Conservation (phyloP, 2,888 invertebrate genomes). For the Zhengitettix transpicula region DNA sequence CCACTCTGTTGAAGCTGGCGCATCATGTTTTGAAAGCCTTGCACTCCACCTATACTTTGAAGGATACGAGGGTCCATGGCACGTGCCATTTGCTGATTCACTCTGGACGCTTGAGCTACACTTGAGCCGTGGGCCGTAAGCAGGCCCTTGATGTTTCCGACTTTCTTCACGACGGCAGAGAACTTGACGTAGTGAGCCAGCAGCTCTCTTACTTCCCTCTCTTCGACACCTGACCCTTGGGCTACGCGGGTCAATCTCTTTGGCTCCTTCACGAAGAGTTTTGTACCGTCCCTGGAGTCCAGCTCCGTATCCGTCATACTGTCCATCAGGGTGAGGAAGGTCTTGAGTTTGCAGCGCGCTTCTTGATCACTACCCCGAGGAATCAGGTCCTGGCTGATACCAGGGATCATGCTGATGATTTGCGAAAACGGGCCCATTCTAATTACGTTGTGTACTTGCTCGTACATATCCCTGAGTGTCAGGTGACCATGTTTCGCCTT, state of each 20-base stretch:
- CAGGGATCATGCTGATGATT: constrained; percentile 99
- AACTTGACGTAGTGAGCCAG: constrained; percentile 98
- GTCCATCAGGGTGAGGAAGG: constrained; percentile 99
- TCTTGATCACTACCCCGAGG: constrained; percentile 98
- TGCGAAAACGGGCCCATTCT: constrained; percentile 99
- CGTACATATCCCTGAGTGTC: constrained; percentile 97
- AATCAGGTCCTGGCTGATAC: constrained; percentile 95
- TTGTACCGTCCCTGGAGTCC: constrained; percentile 89
- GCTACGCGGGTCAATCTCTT: constrained; percentile 72
- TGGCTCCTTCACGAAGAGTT: constrained; percentile 84
- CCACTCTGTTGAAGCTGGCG: constrained; percentile 58
- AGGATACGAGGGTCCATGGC: constrained; percentile 99
- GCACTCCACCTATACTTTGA: constrained; percentile 62
- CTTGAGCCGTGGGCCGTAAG: constrained; percentile 99
- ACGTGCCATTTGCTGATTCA: constrained; percentile 99
- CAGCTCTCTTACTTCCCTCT: constrained; percentile 90
- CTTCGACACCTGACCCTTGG: constrained; percentile 84
- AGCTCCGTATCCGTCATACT: constrained; percentile 96
- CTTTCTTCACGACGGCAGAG: constrained; percentile 97
- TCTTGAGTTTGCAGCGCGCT: constrained; percentile 89
- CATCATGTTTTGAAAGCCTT: constrained; percentile 93
- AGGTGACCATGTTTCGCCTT: constrained; percentile 99
- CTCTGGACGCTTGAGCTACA: constrained; percentile 93
- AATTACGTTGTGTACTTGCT: constrained; percentile 99
- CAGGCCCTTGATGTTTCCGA: constrained; percentile 98